phyloP scores from a whole-genome alignment of 2,113 vertebrate species.

The Spermophilus dauricus region DNA sequence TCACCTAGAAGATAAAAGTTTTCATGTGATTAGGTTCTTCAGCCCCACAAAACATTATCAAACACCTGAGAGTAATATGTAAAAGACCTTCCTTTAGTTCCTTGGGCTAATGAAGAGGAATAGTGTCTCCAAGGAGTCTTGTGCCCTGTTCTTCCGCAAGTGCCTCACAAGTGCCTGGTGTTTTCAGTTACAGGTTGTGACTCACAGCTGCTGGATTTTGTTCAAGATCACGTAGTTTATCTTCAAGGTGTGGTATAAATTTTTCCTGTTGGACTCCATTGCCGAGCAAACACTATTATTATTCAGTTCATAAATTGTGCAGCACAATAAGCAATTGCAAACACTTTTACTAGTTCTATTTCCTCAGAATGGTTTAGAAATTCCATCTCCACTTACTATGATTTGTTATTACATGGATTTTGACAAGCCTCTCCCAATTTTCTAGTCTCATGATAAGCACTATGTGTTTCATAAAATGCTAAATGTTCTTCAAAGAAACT shows the following conservation, averaged over 20 bases:
- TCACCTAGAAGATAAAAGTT: slow-evolving; percentile 77
- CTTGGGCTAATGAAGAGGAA: slow-evolving; percentile 66
- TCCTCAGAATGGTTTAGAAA: slow-evolving; percentile 30
- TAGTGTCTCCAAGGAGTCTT: background rate
- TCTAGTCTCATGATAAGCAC: background rate
- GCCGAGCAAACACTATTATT: background rate
- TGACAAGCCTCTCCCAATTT: background rate
- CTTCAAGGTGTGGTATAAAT: slow-evolving; percentile 17
- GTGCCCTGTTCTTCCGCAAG: background rate
- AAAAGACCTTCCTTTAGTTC: slow-evolving; percentile 57
- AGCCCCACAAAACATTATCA: slow-evolving; percentile 40
- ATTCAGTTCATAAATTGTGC: background rate
- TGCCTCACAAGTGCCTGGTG: background rate
- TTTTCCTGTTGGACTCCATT: slow-evolving; percentile 50
- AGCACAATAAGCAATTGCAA: slow-evolving; percentile 9
- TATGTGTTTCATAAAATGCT: background rate
- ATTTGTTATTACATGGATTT: slow-evolving; percentile 24
- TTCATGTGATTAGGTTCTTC: slow-evolving; percentile 65
- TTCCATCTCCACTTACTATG: background rate
- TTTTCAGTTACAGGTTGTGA: slow-evolving; percentile 36
- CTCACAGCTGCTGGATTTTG: slow-evolving; percentile 43
- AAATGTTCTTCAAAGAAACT: slow-evolving; percentile 19
- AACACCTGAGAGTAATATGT: slow-evolving; percentile 60
- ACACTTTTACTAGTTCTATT: slow-evolving; percentile 10
- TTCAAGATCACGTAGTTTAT: slow-evolving; percentile 65